phyloP scores from a whole-genome alignment of 2,888 invertebrate genomes.

The Cacoxenus indagator region DNA sequence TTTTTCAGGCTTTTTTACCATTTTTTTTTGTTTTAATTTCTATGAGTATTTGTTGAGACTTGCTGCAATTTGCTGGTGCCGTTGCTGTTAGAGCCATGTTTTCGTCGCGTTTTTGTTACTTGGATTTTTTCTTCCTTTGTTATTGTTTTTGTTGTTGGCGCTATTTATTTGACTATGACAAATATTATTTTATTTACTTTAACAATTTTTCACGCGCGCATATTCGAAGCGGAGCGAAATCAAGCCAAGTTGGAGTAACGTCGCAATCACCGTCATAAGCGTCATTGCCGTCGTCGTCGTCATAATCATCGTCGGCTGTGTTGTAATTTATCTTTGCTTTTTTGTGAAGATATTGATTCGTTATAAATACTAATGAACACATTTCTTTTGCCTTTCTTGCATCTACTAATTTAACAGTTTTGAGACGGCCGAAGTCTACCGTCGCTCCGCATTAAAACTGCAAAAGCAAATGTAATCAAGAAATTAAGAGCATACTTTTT shows the following conservation, averaged over 20 bases:
- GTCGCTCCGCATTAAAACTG: neutral
- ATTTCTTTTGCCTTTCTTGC: slow-evolving; percentile 33
- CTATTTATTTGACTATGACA: slow-evolving; percentile 37
- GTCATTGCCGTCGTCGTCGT: neutral
- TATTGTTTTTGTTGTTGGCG: slow-evolving; percentile 2
- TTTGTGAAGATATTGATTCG: slow-evolving; percentile 6
- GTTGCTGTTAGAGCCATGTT: neutral
- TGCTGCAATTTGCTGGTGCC: slow-evolving; percentile 5
- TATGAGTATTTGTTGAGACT: neutral
- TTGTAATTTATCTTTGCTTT: neutral
- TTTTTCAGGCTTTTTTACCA: neutral
- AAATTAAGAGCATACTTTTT: neutral
- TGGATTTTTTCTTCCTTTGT: neutral
- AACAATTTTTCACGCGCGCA: slow-evolving; percentile 23
- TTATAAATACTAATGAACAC: slow-evolving; percentile 14
- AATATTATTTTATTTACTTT: slow-evolving; percentile 40
- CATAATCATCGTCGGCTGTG: neutral
- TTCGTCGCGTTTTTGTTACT: neutral
- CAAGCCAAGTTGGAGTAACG: neutral
- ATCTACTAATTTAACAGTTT: slow-evolving; percentile 51
- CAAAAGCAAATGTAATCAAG: neutral
- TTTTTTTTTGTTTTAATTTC: neutral
- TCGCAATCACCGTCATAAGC: neutral
- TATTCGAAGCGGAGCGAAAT: slow-evolving; percentile 4
- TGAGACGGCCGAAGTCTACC: no score